phyloP scores from a whole-genome alignment of 2,797 vertebrate genomes.

The Yasuhikotakia modesta region DNA sequence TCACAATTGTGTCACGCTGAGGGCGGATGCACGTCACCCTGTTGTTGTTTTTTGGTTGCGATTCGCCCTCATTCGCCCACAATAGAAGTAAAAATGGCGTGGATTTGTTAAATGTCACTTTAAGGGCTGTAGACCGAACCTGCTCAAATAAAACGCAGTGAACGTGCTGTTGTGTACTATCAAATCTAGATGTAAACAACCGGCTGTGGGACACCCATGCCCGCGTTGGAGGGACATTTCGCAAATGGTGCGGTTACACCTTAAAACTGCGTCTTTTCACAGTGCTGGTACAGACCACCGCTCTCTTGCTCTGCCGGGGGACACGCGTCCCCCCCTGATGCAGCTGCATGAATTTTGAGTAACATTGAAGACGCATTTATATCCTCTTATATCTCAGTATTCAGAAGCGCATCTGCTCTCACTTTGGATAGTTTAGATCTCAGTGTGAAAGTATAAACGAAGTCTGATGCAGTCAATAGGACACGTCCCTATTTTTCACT shows the following conservation, averaged over 20 bases:
- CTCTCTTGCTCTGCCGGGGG: constrained; percentile 68
- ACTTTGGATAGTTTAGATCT: constrained; percentile 84
- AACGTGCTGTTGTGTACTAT: constrained; percentile 56
- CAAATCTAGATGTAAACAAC: constrained; percentile 79
- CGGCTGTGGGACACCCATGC: constrained; percentile 77
- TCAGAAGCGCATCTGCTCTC: constrained; percentile 88
- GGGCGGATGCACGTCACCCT: constrained; percentile 53
- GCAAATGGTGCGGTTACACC: constrained; percentile 84
- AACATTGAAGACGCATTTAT: constrained; percentile 71
- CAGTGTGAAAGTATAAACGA: constrained; percentile 80
- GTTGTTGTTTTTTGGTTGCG: constrained; percentile 51
- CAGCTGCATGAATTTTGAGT: constrained; percentile 67
- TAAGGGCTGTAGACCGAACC: constrained; percentile 47
- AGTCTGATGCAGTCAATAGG: constrained; percentile 75
- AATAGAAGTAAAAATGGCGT: constrained; percentile 69
- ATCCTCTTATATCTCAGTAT: constrained; percentile 83
- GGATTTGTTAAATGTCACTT: constrained; percentile 69
- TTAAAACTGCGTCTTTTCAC: constrained; percentile 87
- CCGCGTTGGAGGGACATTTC: constrained; percentile 58
- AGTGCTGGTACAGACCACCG: constrained; percentile 80
- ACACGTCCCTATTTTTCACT: constrained; percentile 87
- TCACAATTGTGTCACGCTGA: constrained; percentile 64
- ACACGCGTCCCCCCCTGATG: constrained; percentile 67
- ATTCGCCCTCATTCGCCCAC: constrained; percentile 69
- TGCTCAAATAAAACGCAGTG: constrained; percentile 63